Conservation (phyloP, 2,888 invertebrate genomes). For the Cryptus armator region DNA sequence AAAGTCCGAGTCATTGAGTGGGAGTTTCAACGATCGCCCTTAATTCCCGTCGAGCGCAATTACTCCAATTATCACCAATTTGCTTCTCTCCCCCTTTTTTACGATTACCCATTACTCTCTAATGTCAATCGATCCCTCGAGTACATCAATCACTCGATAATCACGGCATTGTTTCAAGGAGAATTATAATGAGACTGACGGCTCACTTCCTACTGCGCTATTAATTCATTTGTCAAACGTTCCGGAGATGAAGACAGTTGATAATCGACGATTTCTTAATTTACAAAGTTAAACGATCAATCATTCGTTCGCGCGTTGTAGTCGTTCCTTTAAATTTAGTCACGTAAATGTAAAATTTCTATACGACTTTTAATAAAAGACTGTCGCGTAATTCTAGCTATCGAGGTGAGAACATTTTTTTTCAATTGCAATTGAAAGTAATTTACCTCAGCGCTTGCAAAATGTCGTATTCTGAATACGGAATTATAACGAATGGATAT, state of each 20-base stretch:
- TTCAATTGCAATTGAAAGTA: too few species aligned
- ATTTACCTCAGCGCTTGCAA: too few species aligned
- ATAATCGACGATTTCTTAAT: slow-evolving; percentile 49
- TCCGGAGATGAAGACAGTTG: slow-evolving; percentile 33
- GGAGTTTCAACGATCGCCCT: slow-evolving; percentile 61
- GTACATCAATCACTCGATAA: slow-evolving; percentile 35
- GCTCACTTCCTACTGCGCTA: slow-evolving; percentile 39
- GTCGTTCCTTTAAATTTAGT: background rate
- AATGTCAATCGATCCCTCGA: slow-evolving; percentile 44
- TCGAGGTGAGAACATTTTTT: too few species aligned
- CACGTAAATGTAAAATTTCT: background rate
- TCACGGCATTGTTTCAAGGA: slow-evolving; percentile 48
- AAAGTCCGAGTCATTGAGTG: slow-evolving; percentile 57
- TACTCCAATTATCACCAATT: slow-evolving; percentile 63
- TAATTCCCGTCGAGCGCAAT: slow-evolving; percentile 59
- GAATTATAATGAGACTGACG: slow-evolving; percentile 21
- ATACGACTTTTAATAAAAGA: background rate
- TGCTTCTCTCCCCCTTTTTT: slow-evolving; percentile 34
- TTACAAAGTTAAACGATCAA: slow-evolving; percentile 16
- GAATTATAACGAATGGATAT: too few species aligned
- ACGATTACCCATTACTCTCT: slow-evolving; percentile 31
- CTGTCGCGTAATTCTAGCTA: too few species aligned
- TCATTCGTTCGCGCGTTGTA: background rate
- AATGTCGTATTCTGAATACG: too few species aligned
- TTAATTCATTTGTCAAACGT: slow-evolving; percentile 44